Base-by-base conservation (phyloP, 1,140 invertebrate genomes). In the Carcinoscorpius rotundicauda region DNA sequence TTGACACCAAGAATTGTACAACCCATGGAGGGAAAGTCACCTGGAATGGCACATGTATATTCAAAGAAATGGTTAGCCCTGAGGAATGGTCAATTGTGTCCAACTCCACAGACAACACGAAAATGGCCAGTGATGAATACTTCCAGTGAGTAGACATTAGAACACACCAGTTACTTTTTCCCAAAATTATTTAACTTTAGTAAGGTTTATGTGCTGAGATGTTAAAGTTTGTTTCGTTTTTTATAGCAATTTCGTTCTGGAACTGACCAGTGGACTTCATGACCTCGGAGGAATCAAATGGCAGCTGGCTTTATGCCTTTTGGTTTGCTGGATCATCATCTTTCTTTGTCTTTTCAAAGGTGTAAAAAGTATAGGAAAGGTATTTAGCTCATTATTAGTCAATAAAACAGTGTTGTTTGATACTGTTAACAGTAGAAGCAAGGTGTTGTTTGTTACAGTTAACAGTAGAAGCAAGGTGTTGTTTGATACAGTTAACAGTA, bases 341-440 rank as follows among this genome's bases (percentile, higher is more conserved):
- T 98, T 96, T 80, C 89, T 93, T 74, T 97, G 96, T 74, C 91
- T 98, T 4, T 96, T 95, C 90, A 94, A 95, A 78, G 96, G 96
- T 58, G 97, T 98, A 69, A 93, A 97, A 78, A 93, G 91, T 70
- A 96, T 93, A 67, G 95, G 95, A 75, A 98, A 97, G 83, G 94
- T 93, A 76, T 51, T 55, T 61, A 9, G 57, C 6, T 11, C 29
- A 29, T 29, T 29, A 1, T 29, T 29, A 29, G 29, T 29, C 2
- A 29, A 2, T 29, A 29, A 29, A 29, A 29, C 29, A n/a, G n/a
- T 29, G 29, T 29, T 29, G 29, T 29, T 29, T 29, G 29, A 29
- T 29, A 29, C 29, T 1, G 29, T 29, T 29, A 29, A 29, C 29
- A 29, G 0, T 29, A 29, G 29, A 29, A 29, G 29, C 29, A 29